Evolutionary conservation across 2,113 vertebrate genomes (phyloP), one percentile per base, ranked within the genome.

Genomic region (Bufo bufo): DNA sequence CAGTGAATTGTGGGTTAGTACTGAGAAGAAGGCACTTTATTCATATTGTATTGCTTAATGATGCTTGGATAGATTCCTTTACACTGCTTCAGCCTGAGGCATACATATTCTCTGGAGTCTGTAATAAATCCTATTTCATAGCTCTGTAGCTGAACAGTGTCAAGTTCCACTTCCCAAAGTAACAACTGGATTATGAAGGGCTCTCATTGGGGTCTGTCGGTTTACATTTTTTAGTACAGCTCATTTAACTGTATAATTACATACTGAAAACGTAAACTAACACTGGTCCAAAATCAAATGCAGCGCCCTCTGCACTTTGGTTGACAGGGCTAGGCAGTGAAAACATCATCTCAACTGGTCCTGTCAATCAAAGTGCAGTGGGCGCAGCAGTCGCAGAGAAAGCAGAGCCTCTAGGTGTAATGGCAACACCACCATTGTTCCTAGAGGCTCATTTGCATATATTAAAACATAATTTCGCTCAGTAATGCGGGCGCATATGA

Each of bases 61-160:
- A 43, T 54, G 83, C 66, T 71, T 85, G 83, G 75, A 85, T 72
- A 56, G 66, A 85, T 85, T 74, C 83, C 69, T 85, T 74, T 85
- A 71, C 83, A 74, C 69, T 74, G 66, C 69, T 43, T 54, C 17
- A 74, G 83, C 83, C 83, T 75, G 20, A 74, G 83, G 83, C 83
- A 85, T 59, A 71, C 23, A 72, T 45, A 85, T 85, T 85, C 83
- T 85, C 83, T 74, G 23, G 83, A 71, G 83, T 58, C 75, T 85
- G 83, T 58, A 85, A 71, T 85, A 85, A 85, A 72, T 85, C 69
- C 69, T 74, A 74, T 85, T 85, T 84, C 82, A 84, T 84, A 84
- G 71, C 82, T 19, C n/a, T 74, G 65, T 56, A 75, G n/a, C 83
- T 74, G 23, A 74, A 85, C 69, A 72, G 83, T 85, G 52, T 85